These are phyloP conservation scores for Ceyx cyanopectus DNA, from an alignment of 2,113 vertebrate genomes.

Conservation along the genomic window DNA sequence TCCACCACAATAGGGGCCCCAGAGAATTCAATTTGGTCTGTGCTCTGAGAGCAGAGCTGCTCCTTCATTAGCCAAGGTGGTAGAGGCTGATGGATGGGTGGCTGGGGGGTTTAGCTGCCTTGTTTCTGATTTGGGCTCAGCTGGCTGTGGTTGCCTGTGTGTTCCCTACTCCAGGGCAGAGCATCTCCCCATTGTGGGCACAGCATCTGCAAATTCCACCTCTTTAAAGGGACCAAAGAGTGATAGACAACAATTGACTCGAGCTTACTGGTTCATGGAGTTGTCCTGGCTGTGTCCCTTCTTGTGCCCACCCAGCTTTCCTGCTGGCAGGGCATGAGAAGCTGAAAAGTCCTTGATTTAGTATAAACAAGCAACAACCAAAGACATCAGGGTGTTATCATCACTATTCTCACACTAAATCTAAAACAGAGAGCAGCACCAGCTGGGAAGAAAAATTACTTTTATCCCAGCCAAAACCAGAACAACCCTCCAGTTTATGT, in stretches of 20 bases:
- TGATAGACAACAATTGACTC: rapidly evolving
- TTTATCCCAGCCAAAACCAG: not conserved
- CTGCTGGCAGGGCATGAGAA: not conserved
- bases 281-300: not conserved
- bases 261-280: not conserved
- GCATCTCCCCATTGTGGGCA: not conserved
- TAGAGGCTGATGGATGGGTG: not conserved
- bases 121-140: rapidly evolving
- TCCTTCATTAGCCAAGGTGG: not conserved
- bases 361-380: not conserved
- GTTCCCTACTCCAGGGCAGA: not conserved
- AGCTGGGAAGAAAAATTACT: not conserved
- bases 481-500: too few relatives aligned
- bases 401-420: not conserved
- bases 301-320: not conserved
- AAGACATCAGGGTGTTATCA: not conserved
- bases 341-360: not conserved
- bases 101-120: not conserved
- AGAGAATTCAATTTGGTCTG: rapidly evolving
- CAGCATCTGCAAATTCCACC: not conserved
- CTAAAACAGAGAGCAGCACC: not conserved
- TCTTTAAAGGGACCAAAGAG: not conserved
- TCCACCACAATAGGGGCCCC: rapidly evolving
- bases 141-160: not conserved
- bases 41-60: not conserved